phyloP scores from a whole-genome alignment of 2,888 invertebrate genomes.

The Melanargia galathea region DNA sequence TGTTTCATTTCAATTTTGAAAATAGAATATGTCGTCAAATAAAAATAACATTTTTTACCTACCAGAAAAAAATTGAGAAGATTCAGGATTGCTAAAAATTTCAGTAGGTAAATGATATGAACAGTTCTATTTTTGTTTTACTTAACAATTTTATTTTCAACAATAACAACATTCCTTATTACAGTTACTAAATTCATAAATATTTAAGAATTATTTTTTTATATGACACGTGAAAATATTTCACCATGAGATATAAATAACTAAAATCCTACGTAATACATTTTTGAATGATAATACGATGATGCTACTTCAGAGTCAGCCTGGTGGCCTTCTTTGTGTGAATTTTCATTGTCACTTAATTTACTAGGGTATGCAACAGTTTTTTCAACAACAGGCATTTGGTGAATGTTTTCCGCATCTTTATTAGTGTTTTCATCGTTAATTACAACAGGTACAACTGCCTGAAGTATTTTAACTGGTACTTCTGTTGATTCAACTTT shows the following conservation, averaged over 20 bases:
- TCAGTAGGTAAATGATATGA: background rate
- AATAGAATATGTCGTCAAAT: too few relatives aligned
- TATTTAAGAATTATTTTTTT: background rate
- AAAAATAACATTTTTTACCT: too few relatives aligned
- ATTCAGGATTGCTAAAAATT: too few relatives aligned
- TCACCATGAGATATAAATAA: background rate
- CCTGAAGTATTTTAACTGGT: slow-evolving; percentile 48
- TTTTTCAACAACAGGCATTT: slow-evolving; percentile 35
- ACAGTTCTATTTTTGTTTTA: background rate
- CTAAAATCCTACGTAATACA: slow-evolving; percentile 63
- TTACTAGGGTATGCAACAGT: slow-evolving; percentile 7
- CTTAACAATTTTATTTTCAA: slow-evolving; percentile 22
- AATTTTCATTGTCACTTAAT: slow-evolving; percentile 25
- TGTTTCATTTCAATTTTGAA: too few relatives aligned
- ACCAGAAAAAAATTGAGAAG: too few relatives aligned
- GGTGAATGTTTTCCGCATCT: slow-evolving; percentile 37
- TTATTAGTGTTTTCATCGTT: slow-evolving; percentile 37
- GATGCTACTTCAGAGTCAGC: slow-evolving; percentile 70
- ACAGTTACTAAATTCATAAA: slow-evolving; percentile 17
- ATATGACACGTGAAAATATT: slow-evolving; percentile 14
- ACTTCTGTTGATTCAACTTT: slow-evolving; percentile 48
- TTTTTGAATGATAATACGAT: slow-evolving; percentile 68
- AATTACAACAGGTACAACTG: slow-evolving; percentile 48
- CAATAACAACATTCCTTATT: slow-evolving; percentile 19
- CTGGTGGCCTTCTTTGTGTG: slow-evolving; percentile 36